Base-by-base conservation (phyloP, 2,797 vertebrate species). In the Meda fulgida region DNA sequence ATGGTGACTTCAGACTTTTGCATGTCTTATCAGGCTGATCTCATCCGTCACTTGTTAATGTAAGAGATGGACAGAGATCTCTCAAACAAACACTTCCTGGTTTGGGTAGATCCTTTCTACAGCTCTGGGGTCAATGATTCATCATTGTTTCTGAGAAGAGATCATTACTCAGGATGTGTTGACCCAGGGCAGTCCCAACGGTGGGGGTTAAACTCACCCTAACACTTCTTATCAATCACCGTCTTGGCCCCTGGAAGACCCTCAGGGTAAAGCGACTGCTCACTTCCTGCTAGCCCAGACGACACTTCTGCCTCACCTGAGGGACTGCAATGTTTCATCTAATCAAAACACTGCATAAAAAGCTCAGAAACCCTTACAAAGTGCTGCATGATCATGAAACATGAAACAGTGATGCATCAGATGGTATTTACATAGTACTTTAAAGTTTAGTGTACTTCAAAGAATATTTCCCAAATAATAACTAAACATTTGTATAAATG, bases 61-160 rank as follows among this genome's bases (percentile, higher is more conserved):
- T 66, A 36, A 53, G n/a, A 8, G 9, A 67, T n/a, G 29, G 69
- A 48, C 46, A 65, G 29, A 31, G 26, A 43, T 48, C 69, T 67
- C 40, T 73, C 81, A 75, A 73, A 83, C 85, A 71, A 65, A 69
- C 46, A 76, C 77, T 69, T 87, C 81, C 77, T 80, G 58, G 76
- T 75, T 72, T 79, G 31, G 48, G 8, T 63, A 66, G 66, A 84
- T 36, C 38, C 65, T 58, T 31, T 46, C 38, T 53, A 70, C 51
- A 70, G 75, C 26, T 81, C 86, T 69, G 21, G 34, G 78, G 66
- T 81, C 84, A 86, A 67, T 84, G 83, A 89, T 86, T 81, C 84
- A 87, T 89, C 81, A 87, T 81, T 18, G 48, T 79, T 86, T 48
- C 80, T 53, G 81, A 87, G 36, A 40, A 73, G 78, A 80, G 83